Evolutionary conservation across 2,797 vertebrate genomes (phyloP).

Genomic region (Stomatorhinus walkeri): DNA sequence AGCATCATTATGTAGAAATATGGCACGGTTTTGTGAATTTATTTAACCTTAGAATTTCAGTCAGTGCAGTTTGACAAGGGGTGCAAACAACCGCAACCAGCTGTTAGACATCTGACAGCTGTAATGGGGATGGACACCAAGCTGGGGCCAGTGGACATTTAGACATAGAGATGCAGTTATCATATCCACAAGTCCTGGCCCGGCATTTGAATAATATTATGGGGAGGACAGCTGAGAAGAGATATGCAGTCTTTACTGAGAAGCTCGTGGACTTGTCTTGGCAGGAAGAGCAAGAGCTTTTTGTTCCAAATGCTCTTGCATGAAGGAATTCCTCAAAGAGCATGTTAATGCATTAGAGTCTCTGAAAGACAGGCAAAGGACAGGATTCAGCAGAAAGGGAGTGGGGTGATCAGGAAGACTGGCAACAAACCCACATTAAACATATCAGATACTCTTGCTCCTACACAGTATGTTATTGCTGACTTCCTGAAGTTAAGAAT

Average conservation of each 20-base stretch:
- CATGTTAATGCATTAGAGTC: neutral
- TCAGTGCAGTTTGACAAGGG: neutral
- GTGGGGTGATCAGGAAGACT: neutral
- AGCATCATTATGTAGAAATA: neutral
- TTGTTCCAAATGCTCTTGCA: neutral
- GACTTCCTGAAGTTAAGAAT: neutral
- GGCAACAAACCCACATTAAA: neutral
- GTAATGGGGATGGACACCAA: neutral
- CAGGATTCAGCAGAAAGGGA: neutral
- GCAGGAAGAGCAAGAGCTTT: neutral
- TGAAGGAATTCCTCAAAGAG: neutral
- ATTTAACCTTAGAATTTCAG: neutral
- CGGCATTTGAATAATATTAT: neutral
- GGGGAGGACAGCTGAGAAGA: neutral
- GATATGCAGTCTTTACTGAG: neutral
- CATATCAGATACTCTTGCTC: neutral
- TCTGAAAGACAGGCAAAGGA: neutral
- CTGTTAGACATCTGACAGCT: neutral
- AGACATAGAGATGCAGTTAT: neutral
- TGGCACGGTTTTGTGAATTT: neutral
- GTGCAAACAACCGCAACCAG: neutral
- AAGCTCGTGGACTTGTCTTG: neutral
- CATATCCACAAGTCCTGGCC: neutral
- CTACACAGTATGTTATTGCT: neutral
- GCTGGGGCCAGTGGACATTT: neutral